Evolutionary conservation across 2,888 invertebrate species (phyloP).

Genomic region (Pristionchus mayeri): DNA sequence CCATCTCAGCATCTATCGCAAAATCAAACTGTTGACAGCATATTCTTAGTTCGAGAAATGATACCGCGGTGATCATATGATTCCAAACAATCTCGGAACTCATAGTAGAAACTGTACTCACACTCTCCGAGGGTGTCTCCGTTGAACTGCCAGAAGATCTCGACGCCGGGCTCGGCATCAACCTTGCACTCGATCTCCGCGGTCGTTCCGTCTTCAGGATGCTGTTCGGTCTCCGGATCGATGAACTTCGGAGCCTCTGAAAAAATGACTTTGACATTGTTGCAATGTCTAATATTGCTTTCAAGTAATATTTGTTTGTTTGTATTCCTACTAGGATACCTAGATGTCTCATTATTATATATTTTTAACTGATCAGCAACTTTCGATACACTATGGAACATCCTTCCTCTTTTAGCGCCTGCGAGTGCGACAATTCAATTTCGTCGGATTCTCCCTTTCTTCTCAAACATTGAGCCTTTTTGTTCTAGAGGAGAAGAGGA

Average conservation of each 20-base stretch:
- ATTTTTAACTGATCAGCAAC: too few relatives aligned
- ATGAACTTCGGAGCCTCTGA: conserved; percentile 67
- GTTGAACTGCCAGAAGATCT: conserved; percentile 69
- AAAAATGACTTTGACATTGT: too few relatives aligned
- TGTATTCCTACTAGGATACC: too few relatives aligned
- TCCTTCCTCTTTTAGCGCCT: too few relatives aligned
- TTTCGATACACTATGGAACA: too few relatives aligned
- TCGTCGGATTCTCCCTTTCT: neutral
- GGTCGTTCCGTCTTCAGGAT: conserved; percentile 66
- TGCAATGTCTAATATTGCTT: too few relatives aligned
- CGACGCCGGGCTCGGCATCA: conserved; percentile 52
- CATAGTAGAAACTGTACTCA: conserved; percentile 51
- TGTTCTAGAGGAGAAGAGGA: neutral
- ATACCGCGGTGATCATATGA: too few relatives aligned
- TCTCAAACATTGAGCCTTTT: neutral
- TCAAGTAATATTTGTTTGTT: too few relatives aligned
- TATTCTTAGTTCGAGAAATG: too few relatives aligned
- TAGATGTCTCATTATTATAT: too few relatives aligned
- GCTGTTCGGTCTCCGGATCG: conserved; percentile 60
- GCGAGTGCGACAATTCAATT: conserved; percentile 37
- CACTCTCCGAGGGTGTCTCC: conserved; percentile 63
- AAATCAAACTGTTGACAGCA: too few relatives aligned
- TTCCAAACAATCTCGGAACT: neutral
- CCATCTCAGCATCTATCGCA: too few relatives aligned
- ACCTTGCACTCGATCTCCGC: conserved; percentile 67